phyloP scores from a whole-genome alignment of 2,113 vertebrate species.

The Cebus imitator region DNA sequence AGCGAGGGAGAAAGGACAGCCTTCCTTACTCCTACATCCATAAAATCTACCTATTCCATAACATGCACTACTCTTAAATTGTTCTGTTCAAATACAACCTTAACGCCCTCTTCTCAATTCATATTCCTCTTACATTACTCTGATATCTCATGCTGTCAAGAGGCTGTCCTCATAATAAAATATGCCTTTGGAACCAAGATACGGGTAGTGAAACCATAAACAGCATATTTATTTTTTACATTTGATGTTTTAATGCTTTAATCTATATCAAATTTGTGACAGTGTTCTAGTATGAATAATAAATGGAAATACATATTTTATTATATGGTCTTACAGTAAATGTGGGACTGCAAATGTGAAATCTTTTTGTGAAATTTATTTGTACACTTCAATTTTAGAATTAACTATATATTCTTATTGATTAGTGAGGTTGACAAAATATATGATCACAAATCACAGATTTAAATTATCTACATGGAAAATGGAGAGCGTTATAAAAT shows the following conservation, averaged over 20 bases:
- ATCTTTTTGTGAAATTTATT: constrained; percentile 42
- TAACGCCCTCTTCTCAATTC: neutral
- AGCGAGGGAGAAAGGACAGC: fast-evolving
- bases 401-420: constrained; percentile 51
- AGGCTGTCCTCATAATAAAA: constrained; percentile 20
- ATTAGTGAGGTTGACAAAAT: neutral
- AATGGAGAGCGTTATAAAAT: neutral
- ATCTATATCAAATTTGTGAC: constrained; percentile 52
- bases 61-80: neutral
- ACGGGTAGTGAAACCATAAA: neutral
- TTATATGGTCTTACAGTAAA: constrained; percentile 54
- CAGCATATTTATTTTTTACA: constrained; percentile 11
- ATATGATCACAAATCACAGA: neutral
- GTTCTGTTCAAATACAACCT: neutral
- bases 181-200: neutral
- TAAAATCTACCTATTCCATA: neutral
- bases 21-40: neutral
- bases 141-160: neutral
- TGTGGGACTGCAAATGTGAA: neutral
- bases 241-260: constrained; percentile 34
- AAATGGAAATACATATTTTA: constrained; percentile 52
- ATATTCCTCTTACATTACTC: neutral
- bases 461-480: constrained; percentile 27
- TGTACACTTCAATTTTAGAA: constrained; percentile 40
- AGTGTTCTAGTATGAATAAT: constrained; percentile 59